phyloP scores from a whole-genome alignment of 2,888 invertebrate species.

The Nomada goodeniana region DNA sequence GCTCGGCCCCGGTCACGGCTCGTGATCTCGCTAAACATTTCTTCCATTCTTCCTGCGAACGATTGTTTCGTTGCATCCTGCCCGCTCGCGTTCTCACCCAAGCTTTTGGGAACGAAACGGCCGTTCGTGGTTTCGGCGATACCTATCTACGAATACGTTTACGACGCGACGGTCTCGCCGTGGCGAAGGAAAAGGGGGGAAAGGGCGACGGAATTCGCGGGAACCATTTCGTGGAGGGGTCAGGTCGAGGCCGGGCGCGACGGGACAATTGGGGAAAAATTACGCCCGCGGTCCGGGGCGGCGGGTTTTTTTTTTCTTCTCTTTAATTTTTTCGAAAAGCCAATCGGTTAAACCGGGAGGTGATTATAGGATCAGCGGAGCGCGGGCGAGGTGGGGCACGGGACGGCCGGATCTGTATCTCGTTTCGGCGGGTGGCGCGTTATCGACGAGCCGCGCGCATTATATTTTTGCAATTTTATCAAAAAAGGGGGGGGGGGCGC shows the following conservation, averaged over 20 bases:
- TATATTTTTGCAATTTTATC: constrained; percentile 66
- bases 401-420: constrained; percentile 48
- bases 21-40: constrained; percentile 77
- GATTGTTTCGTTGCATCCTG: constrained; percentile 81
- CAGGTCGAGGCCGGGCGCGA: not conserved
- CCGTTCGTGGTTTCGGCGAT: constrained; percentile 63
- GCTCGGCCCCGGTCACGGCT: constrained; percentile 75
- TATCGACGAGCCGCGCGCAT: constrained; percentile 62
- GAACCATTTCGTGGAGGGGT: not conserved
- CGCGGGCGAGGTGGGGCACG: constrained; percentile 22
- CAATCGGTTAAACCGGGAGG: constrained; percentile 57
- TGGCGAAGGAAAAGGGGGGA: not conserved
- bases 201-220: not conserved
- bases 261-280: not conserved
- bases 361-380: constrained; percentile 59
- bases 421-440: constrained; percentile 55
- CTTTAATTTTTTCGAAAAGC: constrained; percentile 54
- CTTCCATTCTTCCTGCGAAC: constrained; percentile 75
- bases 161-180: constrained; percentile 14
- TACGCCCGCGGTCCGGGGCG: not conserved
- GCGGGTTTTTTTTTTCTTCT: not conserved
- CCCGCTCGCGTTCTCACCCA: constrained; percentile 74
- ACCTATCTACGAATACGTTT: constrained; percentile 67
- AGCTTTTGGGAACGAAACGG: constrained; percentile 64
- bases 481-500: constrained; percentile 53